These are phyloP conservation scores for Peromyscus eremicus DNA, from an alignment of 2,797 vertebrate genomes.

Conservation along the genomic window DNA sequence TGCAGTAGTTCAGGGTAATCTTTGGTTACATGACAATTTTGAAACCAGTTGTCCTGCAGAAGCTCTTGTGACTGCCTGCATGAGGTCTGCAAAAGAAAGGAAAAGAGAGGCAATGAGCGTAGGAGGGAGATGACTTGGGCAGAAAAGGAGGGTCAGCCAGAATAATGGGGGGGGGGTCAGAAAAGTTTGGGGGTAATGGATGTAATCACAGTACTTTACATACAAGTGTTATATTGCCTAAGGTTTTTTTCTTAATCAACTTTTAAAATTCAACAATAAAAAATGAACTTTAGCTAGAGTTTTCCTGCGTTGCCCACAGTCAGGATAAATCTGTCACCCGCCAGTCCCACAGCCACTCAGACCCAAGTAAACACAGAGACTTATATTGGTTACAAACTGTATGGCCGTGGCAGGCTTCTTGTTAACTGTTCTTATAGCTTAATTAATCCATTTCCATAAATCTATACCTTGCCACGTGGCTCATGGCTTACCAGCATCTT, in stretches of 20 bases:
- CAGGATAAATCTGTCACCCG: too few relatives aligned
- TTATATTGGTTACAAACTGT: too few relatives aligned
- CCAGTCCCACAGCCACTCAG: too few relatives aligned
- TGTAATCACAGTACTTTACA: not conserved
- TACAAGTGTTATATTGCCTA: not conserved
- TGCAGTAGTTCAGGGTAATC: not conserved
- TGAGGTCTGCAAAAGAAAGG: not conserved
- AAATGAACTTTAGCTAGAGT: too few relatives aligned
- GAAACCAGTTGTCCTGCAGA: not conserved
- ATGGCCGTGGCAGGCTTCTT: too few relatives aligned
- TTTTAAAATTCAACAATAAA: not conserved
- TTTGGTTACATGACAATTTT: too few relatives aligned
- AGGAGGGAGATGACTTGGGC: not conserved
- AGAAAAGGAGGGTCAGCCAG: not conserved
- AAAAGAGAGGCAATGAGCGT: not conserved
- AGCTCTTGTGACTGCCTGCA: not conserved
- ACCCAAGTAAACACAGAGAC: too few relatives aligned
- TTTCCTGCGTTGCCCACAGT: too few relatives aligned
- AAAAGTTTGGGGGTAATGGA: not conserved
- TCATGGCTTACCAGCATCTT: too few relatives aligned
- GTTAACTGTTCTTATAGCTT: too few relatives aligned
- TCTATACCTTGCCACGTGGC: too few relatives aligned
- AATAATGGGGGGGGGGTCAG: not conserved
- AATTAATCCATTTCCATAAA: too few relatives aligned
- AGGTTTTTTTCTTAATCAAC: not conserved